Percentiles rank a stretch among this genome's conserved stretches.
phyloP scores from a whole-genome alignment of 1,140 invertebrate species.

The Cydia fagiglandana region DNA sequence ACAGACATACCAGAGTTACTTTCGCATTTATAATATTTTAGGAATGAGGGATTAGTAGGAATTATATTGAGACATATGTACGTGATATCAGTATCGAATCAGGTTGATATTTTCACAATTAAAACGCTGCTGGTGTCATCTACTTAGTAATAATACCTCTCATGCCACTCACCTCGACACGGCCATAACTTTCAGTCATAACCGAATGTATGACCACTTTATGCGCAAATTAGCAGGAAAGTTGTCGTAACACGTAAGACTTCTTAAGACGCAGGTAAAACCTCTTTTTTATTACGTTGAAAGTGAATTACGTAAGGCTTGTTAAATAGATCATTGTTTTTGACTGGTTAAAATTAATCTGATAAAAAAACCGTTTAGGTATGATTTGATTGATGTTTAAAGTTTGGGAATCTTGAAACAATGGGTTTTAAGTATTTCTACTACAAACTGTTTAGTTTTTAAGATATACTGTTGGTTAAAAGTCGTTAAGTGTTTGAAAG shows the following conservation, averaged over 20 bases:
- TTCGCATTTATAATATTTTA: no score
- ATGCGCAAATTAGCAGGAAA: constrained; percentile 7
- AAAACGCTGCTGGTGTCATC: no score
- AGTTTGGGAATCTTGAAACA: not conserved
- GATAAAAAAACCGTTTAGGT: not conserved
- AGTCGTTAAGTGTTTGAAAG: constrained; percentile 4
- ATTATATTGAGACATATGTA: no score
- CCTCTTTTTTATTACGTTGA: constrained; percentile 16
- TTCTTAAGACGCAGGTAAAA: not conserved
- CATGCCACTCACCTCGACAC: not conserved
- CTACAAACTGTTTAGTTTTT: not conserved
- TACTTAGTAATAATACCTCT: not conserved
- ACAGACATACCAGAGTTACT: no score
- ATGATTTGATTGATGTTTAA: no score
- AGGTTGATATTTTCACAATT: no score
- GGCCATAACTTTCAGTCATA: constrained; percentile 33
- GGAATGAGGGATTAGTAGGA: no score
- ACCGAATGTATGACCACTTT: not conserved
- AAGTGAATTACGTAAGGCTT: not conserved
- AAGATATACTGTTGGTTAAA: not conserved
- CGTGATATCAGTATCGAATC: no score
- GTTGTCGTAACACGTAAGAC: constrained; percentile 1
- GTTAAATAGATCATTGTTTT: constrained; percentile 11
- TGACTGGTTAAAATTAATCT: not conserved
- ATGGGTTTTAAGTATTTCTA: not conserved